Evolutionary conservation across 2,797 vertebrate genomes (phyloP).

Genomic region (Rhyacichthys aspro): DNA sequence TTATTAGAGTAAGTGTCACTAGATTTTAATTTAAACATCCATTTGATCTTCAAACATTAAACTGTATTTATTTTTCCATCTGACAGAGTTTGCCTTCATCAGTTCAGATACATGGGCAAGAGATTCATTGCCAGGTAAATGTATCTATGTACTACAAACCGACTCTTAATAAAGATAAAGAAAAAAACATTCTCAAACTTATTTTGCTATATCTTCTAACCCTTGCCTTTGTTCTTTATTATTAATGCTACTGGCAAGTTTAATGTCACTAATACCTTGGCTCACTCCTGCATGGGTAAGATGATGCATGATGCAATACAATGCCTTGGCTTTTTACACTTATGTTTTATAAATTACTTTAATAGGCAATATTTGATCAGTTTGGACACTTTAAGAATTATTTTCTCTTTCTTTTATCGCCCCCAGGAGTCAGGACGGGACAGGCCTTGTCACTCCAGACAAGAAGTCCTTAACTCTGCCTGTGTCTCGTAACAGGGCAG

Average conservation of each 20-base stretch:
- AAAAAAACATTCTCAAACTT: too few relatives aligned
- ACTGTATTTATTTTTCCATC: conserved; percentile 23
- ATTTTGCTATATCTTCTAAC: conserved; percentile 82
- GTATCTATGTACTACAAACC: background rate
- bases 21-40: too few relatives aligned
- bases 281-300: conserved; percentile 76
- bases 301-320: conserved; percentile 38
- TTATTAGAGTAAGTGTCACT: conserved; percentile 89
- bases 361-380: background rate
- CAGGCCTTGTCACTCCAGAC: conserved; percentile 89
- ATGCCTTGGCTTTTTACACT: conserved; percentile 2
- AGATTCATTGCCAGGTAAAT: conserved; percentile 94
- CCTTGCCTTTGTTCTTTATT: conserved; percentile 72
- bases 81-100: conserved; percentile 93
- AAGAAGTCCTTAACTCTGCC: conserved; percentile 98
- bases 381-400: background rate
- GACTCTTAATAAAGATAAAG: conserved; percentile 13
- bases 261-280: conserved; percentile 59
- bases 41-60: background rate
- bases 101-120: conserved; percentile 99
- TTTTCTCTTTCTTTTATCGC: conserved; percentile 71
- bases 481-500: conserved; percentile 98
- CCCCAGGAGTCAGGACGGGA: conserved; percentile 93
- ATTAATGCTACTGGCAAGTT: conserved; percentile 73
- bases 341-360: background rate